Evolutionary conservation across 2,113 vertebrate genomes (phyloP).

Genomic region (Coreoperca whiteheadi): DNA sequence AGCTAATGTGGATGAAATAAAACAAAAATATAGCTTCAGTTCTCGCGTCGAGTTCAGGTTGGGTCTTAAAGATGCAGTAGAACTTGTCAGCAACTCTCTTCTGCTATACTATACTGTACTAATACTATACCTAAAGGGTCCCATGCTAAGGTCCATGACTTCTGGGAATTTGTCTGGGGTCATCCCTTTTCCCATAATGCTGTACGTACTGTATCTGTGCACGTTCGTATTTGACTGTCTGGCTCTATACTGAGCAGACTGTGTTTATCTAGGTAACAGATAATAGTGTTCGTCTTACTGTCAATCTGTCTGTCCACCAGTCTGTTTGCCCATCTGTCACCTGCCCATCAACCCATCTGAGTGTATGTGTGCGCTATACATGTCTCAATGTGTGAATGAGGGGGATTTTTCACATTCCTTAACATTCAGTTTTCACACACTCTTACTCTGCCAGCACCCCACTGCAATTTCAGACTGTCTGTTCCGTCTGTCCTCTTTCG

Average conservation of each 20-base stretch:
- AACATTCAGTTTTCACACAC: conserved; percentile 36
- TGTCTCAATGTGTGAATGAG: conserved; percentile 4
- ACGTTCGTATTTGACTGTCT: not conserved
- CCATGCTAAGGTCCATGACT: not conserved
- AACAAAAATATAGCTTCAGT: not conserved
- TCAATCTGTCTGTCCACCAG: conserved; percentile 31
- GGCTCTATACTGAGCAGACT: not conserved
- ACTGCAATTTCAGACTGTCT: not conserved
- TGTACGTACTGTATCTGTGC: not conserved
- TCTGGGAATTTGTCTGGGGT: not conserved
- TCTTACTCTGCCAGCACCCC: not conserved
- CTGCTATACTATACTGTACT: not conserved
- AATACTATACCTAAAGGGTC: not conserved
- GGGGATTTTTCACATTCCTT: conserved; percentile 48
- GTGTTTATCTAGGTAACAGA: conserved; percentile 8
- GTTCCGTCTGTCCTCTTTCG: not conserved
- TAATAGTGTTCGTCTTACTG: not conserved
- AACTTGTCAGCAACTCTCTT: not conserved
- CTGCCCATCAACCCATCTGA: not conserved
- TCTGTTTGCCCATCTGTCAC: conserved; percentile 52
- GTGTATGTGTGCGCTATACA: not conserved
- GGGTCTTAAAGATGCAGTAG: not conserved
- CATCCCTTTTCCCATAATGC: not conserved
- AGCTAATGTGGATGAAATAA: not conserved
- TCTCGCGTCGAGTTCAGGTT: not conserved